A percentile compares a stretch with the other conserved stretches of the same genome.
Evolutionary conservation across 2,888 invertebrate species (phyloP).

Genomic region (Trichopoda pennipes): DNA sequence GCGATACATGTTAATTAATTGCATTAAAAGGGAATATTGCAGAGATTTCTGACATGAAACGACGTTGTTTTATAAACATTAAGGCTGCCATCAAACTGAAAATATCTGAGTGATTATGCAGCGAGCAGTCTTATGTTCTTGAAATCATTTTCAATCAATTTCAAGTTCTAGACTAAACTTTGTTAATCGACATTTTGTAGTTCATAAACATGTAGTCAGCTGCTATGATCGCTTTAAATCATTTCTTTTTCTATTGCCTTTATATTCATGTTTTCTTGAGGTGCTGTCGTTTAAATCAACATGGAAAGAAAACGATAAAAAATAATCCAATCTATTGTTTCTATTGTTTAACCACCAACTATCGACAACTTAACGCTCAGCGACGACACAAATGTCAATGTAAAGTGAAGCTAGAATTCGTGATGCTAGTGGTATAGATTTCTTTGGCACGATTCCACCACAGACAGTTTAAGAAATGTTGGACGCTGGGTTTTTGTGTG

Average conservation of each 20-base stretch:
- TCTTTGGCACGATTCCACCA: constrained; percentile 74
- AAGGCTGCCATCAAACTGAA: no score
- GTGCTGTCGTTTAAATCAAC: constrained; percentile 46
- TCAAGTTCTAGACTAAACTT: no score
- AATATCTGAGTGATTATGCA: no score
- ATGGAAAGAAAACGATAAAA: constrained; percentile 1
- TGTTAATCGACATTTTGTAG: no score
- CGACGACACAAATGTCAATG: constrained; percentile 65
- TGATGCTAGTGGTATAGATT: constrained; percentile 79
- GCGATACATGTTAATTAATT: no score
- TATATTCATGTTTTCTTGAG: constrained; percentile 2
- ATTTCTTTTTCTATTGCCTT: background rate
- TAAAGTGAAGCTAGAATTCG: constrained; percentile 72
- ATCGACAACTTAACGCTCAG: constrained; percentile 53
- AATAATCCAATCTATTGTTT: constrained; percentile 50
- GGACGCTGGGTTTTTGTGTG: background rate
- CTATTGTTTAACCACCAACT: constrained; percentile 64
- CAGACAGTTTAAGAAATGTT: constrained; percentile 10
- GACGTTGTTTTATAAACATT: no score
- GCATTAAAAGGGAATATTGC: no score
- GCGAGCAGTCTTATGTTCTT: no score
- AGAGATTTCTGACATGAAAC: no score
- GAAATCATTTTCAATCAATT: no score
- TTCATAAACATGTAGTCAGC: no score
- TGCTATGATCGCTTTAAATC: background rate